Conservation (phyloP, 2,888 invertebrate species). For the Macaria notata region DNA sequence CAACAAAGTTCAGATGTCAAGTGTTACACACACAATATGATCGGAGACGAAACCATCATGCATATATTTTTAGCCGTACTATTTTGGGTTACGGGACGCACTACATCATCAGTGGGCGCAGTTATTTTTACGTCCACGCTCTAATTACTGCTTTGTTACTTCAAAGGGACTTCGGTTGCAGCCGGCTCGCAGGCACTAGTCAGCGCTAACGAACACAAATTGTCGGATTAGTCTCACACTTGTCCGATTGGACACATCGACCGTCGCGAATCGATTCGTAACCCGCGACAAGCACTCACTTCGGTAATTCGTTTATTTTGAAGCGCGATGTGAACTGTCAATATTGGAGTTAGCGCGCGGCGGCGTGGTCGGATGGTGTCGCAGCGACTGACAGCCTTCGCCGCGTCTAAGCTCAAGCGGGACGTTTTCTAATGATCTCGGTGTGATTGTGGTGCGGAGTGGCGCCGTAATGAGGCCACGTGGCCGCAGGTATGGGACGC, state of each 20-base stretch:
- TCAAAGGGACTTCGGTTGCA: constrained; percentile 47
- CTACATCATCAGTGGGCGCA: constrained; percentile 44
- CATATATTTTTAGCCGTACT: constrained; percentile 33
- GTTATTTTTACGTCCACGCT: constrained; percentile 55
- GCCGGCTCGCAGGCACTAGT: constrained; percentile 51
- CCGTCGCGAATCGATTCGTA: constrained; percentile 58
- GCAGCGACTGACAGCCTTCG: constrained; percentile 65
- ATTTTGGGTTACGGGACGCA: constrained; percentile 39
- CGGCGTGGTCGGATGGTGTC: constrained; percentile 67
- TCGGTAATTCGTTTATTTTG: constrained; percentile 41
- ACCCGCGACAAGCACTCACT: constrained; percentile 44
- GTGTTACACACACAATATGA: constrained; percentile 10
- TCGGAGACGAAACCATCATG: constrained; percentile 24
- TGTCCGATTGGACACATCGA: constrained; percentile 40
- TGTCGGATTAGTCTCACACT: constrained; percentile 61
- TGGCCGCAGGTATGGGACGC: constrained; percentile 45
- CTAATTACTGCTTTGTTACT: constrained; percentile 55
- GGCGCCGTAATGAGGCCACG: constrained; percentile 64
- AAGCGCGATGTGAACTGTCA: constrained; percentile 41
- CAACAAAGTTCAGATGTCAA: constrained; percentile 22
- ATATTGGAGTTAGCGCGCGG: constrained; percentile 49
- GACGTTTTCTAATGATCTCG: constrained; percentile 69
- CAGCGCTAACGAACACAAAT: constrained; percentile 58
- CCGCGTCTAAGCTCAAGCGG: constrained; percentile 55
- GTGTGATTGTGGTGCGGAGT: constrained; percentile 69